Evolutionary conservation across 1,140 invertebrate species (phyloP), one percentile per base, ranked within the genome.

Genomic region (Drosophila parabipectinata): DNA sequence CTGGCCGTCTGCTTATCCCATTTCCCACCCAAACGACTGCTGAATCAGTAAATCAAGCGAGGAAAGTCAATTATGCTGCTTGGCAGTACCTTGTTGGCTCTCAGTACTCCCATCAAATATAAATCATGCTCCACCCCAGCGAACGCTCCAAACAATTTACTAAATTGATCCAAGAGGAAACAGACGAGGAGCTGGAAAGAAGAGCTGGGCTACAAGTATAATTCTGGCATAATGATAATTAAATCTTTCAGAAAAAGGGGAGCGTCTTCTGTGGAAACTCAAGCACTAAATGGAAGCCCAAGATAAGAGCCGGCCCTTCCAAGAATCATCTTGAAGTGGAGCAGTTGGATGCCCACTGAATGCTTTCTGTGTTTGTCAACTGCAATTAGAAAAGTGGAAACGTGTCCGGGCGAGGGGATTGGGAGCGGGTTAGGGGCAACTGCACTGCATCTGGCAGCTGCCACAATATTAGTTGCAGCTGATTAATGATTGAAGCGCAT

Each of bases 391-490:
- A 56, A 54, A 54, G 24, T 37, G 48, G 50, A 52, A 71, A 58
- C 26, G 37, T 24, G 30, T 8, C 44, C 34, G 30, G 26, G 48
- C n/a, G 21, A 14, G 41, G 41, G 14, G 41, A 6, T 34, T 28
- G 34, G 14, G 24, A 10, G 39, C 34, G 28, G 21, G 48, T 14
- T 51, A n/a, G 41, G 6, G 41, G 41, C 5, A 44, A 44, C 41
- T 44, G 41, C 59, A 64, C 54, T 58, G 32, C 51, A 60, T 45
- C 44, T 34, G 55, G 50, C 61, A 78, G 63, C 56, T 72, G 84
- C 68, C 83, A 77, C 63, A 84, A 68, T 78, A 85, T 82, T 79
- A 73, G 79, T 79, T 77, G 61, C 84, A 89, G 77, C 79, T 88
- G 83, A 88, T 88, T 89, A 87, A 81, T 87, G 82, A 72, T 62